Conservation (phyloP, 2,797 vertebrate species). For the Lepilemur septentrionalis region DNA sequence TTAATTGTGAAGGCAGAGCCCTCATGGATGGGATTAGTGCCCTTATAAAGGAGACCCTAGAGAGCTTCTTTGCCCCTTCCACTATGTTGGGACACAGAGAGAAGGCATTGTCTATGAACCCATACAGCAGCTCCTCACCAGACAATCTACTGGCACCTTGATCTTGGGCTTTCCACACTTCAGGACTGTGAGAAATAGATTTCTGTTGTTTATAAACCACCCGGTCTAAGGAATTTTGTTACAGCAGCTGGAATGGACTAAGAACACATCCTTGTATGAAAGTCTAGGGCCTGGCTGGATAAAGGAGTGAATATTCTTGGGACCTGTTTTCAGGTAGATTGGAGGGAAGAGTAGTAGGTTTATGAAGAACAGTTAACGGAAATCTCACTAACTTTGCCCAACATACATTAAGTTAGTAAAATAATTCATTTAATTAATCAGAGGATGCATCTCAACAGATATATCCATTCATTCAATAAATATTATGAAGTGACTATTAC, state of each 20-base stretch:
- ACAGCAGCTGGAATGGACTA: background rate
- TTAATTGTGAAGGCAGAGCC: background rate
- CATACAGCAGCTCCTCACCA: background rate
- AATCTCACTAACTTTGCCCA: background rate
- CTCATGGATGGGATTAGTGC: background rate
- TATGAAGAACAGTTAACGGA: background rate
- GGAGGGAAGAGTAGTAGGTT: background rate
- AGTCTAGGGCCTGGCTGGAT: background rate
- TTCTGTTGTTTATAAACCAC: background rate
- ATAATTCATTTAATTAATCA: background rate
- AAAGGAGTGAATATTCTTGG: background rate
- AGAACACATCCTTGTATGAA: background rate
- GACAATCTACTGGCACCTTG: background rate
- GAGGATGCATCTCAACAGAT: background rate
- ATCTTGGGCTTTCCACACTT: background rate
- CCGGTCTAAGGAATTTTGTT: background rate
- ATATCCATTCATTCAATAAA: background rate
- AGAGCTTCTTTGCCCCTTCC: background rate
- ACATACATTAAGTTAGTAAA: background rate
- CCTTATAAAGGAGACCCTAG: background rate
- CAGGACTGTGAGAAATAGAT: background rate
- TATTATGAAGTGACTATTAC: background rate
- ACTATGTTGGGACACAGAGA: too few relatives aligned
- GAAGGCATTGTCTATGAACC: background rate
- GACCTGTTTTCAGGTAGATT: background rate